Evolutionary conservation across 2,888 invertebrate genomes (phyloP), one percentile per base, ranked within the genome.

Genomic region (Plebejus anna): DNA sequence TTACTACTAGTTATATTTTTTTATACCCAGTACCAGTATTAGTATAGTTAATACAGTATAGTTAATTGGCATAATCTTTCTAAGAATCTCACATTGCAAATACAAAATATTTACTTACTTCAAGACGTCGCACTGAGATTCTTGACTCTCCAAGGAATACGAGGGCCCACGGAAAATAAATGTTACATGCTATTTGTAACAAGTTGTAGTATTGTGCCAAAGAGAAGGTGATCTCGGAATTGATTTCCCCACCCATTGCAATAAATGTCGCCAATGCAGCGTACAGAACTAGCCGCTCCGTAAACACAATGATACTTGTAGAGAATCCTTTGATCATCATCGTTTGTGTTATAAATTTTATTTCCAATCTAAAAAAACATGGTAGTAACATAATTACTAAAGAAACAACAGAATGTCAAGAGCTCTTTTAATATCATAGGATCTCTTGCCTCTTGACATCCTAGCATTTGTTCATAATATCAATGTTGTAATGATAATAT

Each of bases 261-360:
- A 97, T 96, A 82, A 96, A 97, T 0, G 96, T 94, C 59, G 97
- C 94, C 76, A 98, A 92, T 1, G 97, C 97, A 75, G 97, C 94
- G 85, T 96, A 97, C 16, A 98, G 90, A 28, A 98, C 96, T 78
- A 97, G 95, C 78, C 98, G 96, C 83, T 97, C 97, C 0, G 97
- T 97, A 84, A 97, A 98, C 42, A 98, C 96, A 84, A 96, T 95
- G 80, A 95, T 84, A 0, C 96, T 95, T 57, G 95, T 89, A 11
- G 95, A 95, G 81, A 96, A 95, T 0, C 95, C 96, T 83, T 95
- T 94, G 77, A 96, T 94, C 90, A 96, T 96, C 0, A 96, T 96
- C 4, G 96, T 95, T 76, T 94, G 90, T 80, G 94, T 92, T 76
- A 97, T 93, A 75, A 95, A 94, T 78, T 94, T 92, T 28, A 97